Conservation (phyloP, 2,797 vertebrate species). For the Phrynocephalus guinanensis region DNA sequence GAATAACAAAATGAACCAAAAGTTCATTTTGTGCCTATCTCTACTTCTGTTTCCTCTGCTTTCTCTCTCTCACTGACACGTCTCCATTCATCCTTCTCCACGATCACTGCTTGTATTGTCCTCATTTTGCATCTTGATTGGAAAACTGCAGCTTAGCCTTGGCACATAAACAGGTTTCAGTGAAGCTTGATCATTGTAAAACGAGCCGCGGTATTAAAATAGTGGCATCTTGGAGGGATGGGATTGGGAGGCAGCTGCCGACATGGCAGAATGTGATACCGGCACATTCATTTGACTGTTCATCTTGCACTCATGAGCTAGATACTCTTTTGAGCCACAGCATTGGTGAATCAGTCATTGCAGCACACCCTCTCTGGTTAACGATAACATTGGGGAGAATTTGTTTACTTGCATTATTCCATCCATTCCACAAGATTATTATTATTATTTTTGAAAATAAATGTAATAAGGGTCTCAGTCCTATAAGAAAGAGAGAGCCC, state of each 20-base stretch:
- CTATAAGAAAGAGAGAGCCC: too few relatives aligned
- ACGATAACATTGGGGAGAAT: constrained; percentile 44
- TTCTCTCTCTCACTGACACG: not conserved
- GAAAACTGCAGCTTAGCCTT: constrained; percentile 56
- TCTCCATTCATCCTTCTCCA: not conserved
- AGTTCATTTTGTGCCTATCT: not conserved
- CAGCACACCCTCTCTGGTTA: constrained; percentile 8
- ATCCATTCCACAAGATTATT: not conserved
- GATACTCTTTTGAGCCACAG: constrained; percentile 19
- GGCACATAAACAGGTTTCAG: constrained; percentile 49
- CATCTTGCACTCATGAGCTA: constrained; percentile 53
- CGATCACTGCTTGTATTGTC: not conserved
- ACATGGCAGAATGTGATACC: constrained; percentile 66
- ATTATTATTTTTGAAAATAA: constrained; percentile 8
- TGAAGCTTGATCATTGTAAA: constrained; percentile 65
- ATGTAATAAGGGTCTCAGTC: not conserved
- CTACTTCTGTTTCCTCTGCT: too few relatives aligned
- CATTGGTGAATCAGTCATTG: constrained; percentile 48
- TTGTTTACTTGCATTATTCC: constrained; percentile 26
- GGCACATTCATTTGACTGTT: constrained; percentile 42
- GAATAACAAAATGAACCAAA: too few relatives aligned
- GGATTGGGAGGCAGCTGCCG: constrained; percentile 67
- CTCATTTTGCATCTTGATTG: not conserved
- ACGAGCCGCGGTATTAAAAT: constrained; percentile 58
- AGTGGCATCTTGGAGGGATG: constrained; percentile 52